Base-by-base conservation (phyloP, 2,113 vertebrate genomes). In the Pterocles orientalis region DNA sequence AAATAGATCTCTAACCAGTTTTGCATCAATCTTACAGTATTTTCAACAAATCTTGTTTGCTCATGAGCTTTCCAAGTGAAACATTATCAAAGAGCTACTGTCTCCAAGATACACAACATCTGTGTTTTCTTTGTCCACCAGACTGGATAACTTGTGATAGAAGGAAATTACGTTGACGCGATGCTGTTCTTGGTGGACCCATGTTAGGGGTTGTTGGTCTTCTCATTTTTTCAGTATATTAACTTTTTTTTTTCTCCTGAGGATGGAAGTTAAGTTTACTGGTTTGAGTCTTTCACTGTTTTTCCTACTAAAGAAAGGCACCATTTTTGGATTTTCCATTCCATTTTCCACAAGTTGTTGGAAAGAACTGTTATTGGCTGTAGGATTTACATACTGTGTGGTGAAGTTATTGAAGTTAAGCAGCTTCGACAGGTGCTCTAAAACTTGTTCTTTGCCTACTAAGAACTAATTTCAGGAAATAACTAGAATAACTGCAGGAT, bases 81-180 rank as follows among this genome's bases (percentile, higher is more conserved):
- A 41, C 0, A 1, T 53, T 41, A 39, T 18, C 4, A 26, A 18
- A 65, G 20, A 28, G 31, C 10, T 25, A 1, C 10, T 8, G 7
- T 5, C 4, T 60, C 48, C 18, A 41, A 26, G 3, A 12, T 21
- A 24, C 0, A 1, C 1, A 3, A 5, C 4, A 6, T 9, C 25
- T 31, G 29, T 0, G 0, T 82, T 72, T 47, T 29, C 21, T 62
- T 79, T 71, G 11, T 54, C 72, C 8, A 3, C 18, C 21, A 41
- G 16, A 34, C n/a, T 17, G 31, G 5, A 15, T 64, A 26, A 50
- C 12, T 31, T 10, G n/a, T 19, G 4, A 20, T 33, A 45, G 54
- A 71, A 60, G 15, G 21, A 33, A 36, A 26, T 25, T 12, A 18
- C 1, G 1, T 12, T 20, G 11, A 31, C 0, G 2, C 26, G 3